Percentiles rank a stretch among this genome's conserved stretches.
Conservation (phyloP, 2,888 invertebrate genomes). For the Hyalella azteca region DNA sequence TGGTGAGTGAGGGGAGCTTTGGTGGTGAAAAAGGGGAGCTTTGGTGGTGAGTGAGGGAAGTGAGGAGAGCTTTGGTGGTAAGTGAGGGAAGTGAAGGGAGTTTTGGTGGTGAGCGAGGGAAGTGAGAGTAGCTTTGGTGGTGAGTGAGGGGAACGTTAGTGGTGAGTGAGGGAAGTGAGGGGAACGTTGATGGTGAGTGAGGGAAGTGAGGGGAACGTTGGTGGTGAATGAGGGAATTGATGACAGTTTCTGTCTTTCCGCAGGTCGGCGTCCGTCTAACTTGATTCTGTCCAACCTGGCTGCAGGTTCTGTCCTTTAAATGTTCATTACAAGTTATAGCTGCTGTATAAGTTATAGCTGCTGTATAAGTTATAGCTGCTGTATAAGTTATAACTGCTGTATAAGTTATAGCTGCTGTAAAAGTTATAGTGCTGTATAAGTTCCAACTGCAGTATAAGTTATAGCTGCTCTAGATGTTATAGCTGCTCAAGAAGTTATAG, state of each 20-base stretch:
- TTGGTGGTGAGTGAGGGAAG: background rate
- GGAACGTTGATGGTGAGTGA: background rate
- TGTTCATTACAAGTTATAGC: background rate
- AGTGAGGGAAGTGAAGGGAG: background rate
- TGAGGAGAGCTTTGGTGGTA: background rate
- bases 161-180: background rate
- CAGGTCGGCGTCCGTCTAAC: constrained; percentile 12
- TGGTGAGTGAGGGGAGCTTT: background rate
- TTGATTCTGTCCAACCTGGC: constrained; percentile 17
- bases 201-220: background rate
- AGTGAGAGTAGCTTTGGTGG: background rate
- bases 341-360: background rate
- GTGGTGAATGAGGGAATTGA: background rate
- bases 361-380: too few relatives aligned
- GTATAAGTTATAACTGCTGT: too few relatives aligned
- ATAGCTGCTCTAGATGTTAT: too few relatives aligned
- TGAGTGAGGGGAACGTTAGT: background rate
- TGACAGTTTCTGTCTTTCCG: background rate
- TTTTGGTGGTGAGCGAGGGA: background rate
- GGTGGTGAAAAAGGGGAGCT: background rate
- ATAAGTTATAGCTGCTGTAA: too few relatives aligned
- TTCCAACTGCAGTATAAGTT: too few relatives aligned
- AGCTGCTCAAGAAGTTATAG: too few relatives aligned
- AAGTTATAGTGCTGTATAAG: too few relatives aligned
- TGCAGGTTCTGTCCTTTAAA: constrained; percentile 3